A percentile compares a stretch with the other conserved stretches of the same genome.
Evolutionary conservation across 2,113 vertebrate species (phyloP).

Genomic region (Marmota monax): DNA sequence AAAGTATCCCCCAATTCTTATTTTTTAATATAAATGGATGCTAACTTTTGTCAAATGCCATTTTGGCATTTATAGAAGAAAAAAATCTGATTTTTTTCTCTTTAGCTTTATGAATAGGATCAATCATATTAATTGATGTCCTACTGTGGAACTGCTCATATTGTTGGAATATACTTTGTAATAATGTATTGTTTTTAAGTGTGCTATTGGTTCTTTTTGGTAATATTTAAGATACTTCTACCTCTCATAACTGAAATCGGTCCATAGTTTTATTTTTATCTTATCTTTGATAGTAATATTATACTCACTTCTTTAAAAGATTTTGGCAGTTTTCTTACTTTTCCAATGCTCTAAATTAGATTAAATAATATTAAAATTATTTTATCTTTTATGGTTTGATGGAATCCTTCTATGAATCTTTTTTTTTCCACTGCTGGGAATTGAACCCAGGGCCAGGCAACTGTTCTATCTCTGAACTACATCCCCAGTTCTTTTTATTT

Average conservation of each 20-base stretch:
- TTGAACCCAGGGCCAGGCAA: too few relatives aligned
- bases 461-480: too few relatives aligned
- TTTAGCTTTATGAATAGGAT: slow-evolving; percentile 5
- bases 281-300: neutral
- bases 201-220: neutral
- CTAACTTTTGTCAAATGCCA: slow-evolving; percentile 26
- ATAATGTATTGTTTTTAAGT: slow-evolving; percentile 41
- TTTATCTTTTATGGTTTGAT: slow-evolving; percentile 5
- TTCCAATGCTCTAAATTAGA: neutral
- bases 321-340: slow-evolving; percentile 5
- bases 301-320: neutral
- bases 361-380: neutral
- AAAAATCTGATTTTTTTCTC: slow-evolving; percentile 13
- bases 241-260: neutral
- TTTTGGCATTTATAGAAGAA: slow-evolving; percentile 4
- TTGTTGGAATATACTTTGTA: neutral
- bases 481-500: too few relatives aligned
- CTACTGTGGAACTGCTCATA: neutral
- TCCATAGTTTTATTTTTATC: neutral
- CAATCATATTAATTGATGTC: neutral
- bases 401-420: neutral
- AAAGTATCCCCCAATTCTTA: neutral
- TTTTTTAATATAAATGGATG: neutral
- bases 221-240: slow-evolving; percentile 14
- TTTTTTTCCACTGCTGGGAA: neutral